Conservation (phyloP, 2,888 invertebrate genomes). For the Chrysina gloriosa region DNA sequence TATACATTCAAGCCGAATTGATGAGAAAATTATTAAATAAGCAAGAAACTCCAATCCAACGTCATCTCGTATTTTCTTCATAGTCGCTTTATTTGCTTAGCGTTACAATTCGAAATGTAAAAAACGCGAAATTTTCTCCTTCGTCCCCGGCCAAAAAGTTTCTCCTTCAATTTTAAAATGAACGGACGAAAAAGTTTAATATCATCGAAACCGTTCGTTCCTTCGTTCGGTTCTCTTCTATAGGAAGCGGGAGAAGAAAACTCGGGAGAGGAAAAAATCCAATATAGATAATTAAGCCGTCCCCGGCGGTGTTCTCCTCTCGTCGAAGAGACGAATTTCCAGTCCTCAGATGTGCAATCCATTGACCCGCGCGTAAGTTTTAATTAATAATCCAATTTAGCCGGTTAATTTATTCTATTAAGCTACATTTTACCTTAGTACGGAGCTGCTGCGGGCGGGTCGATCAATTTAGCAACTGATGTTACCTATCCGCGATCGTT, state of each 20-base stretch:
- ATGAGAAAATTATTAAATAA: slow-evolving; percentile 1
- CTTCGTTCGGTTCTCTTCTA: slow-evolving; percentile 12
- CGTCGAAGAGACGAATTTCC: slow-evolving; percentile 27
- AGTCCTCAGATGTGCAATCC: slow-evolving; percentile 36
- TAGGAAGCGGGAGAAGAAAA: slow-evolving; percentile 23
- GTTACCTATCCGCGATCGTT: neutral
- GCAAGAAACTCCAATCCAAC: neutral
- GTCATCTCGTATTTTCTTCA: slow-evolving; percentile 18
- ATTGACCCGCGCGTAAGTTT: slow-evolving; percentile 36
- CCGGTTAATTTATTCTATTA: slow-evolving; percentile 35
- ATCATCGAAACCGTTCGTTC: slow-evolving; percentile 26
- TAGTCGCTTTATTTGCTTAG: slow-evolving; percentile 24
- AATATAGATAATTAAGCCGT: slow-evolving; percentile 33
- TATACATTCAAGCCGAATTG: neutral
- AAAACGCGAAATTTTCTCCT: neutral
- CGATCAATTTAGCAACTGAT: slow-evolving; percentile 30
- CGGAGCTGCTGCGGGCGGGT: neutral
- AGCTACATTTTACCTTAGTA: slow-evolving; percentile 29
- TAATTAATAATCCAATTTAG: slow-evolving; percentile 37
- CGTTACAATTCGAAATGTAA: slow-evolving; percentile 4
- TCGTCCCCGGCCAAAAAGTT: slow-evolving; percentile 7
- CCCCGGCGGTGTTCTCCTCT: neutral
- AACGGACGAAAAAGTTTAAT: slow-evolving; percentile 29
- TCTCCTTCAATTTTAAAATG: slow-evolving; percentile 26
- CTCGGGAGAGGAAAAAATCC: slow-evolving; percentile 18